These are phyloP conservation scores for Protula sp. DNA, from an alignment of 2,888 invertebrate species.

Conservation along the genomic window DNA sequence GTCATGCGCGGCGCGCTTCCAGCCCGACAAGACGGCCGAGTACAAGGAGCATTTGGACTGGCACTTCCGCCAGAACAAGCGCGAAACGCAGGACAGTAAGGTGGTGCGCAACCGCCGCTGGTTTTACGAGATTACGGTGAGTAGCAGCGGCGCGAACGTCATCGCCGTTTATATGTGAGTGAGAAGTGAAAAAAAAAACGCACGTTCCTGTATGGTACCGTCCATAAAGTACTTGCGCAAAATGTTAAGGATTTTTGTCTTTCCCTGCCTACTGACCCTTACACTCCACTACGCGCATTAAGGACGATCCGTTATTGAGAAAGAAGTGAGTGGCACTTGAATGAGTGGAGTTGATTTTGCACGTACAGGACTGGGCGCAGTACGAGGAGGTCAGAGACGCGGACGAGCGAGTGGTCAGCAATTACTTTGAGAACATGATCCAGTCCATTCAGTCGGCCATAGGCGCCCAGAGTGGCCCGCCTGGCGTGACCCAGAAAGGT, in stretches of 20 bases:
- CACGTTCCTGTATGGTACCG: no score
- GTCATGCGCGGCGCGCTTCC: slow-evolving; percentile 90
- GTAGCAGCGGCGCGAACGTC: no score
- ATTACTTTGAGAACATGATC: slow-evolving; percentile 64
- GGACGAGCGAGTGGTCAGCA: slow-evolving; percentile 84
- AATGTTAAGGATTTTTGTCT: no score
- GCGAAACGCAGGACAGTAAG: slow-evolving; percentile 73
- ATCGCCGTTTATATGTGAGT: no score
- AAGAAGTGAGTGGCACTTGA: no score
- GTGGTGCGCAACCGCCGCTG: slow-evolving; percentile 80
- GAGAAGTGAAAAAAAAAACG: no score
- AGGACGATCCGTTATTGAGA: no score
- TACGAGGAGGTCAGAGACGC: slow-evolving; percentile 74
- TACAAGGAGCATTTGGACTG: slow-evolving; percentile 93
- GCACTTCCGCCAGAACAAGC: slow-evolving; percentile 89
- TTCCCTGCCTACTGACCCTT: no score
- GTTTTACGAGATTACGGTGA: slow-evolving; percentile 70
- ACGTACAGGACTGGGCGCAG: slow-evolving; percentile 23
- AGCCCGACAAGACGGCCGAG: slow-evolving; percentile 70
- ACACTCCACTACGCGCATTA: no score
- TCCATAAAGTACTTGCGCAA: no score
- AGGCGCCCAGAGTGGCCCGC: slow-evolving; percentile 50
- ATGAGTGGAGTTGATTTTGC: no score
- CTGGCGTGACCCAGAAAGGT: slow-evolving; percentile 30
- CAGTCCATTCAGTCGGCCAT: slow-evolving; percentile 44